Percentiles rank a stretch among this genome's conserved stretches.
phyloP scores from a whole-genome alignment of 2,888 invertebrate genomes.

The Drosophila leonis region DNA sequence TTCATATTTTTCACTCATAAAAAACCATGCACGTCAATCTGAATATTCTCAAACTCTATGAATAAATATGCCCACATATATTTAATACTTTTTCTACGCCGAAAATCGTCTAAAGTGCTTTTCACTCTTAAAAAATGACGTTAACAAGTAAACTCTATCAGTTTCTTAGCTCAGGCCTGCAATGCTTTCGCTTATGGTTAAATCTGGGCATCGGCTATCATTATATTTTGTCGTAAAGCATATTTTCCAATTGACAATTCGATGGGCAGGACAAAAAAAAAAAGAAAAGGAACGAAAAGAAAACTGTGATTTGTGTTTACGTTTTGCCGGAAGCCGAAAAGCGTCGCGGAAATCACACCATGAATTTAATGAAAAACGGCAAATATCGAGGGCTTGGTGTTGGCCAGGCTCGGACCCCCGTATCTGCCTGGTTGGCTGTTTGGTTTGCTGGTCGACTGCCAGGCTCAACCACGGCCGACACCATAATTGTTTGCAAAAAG shows the following conservation, averaged over 20 bases:
- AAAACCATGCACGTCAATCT: no score
- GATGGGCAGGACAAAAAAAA: slow-evolving; percentile 28
- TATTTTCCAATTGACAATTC: slow-evolving; percentile 55
- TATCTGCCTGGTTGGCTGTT: slow-evolving; percentile 41
- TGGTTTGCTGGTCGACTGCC: slow-evolving; percentile 49
- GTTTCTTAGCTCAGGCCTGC: neutral
- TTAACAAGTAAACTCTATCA: neutral
- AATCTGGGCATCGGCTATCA: slow-evolving; percentile 33
- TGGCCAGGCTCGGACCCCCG: slow-evolving; percentile 6
- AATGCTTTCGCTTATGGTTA: slow-evolving; percentile 11
- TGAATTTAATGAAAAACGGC: slow-evolving; percentile 78
- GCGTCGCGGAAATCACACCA: slow-evolving; percentile 74
- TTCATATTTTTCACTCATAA: no score
- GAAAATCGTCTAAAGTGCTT: neutral
- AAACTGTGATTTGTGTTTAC: slow-evolving; percentile 60
- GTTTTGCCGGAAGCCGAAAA: slow-evolving; percentile 66
- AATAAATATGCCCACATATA: neutral
- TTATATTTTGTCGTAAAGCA: slow-evolving; percentile 34
- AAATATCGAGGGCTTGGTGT: slow-evolving; percentile 52
- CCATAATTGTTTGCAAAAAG: slow-evolving; percentile 80
- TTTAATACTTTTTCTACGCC: neutral
- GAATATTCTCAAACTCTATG: neutral
- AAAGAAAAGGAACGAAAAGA: neutral
- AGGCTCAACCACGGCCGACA: slow-evolving; percentile 29
- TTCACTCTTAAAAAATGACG: neutral